Evolutionary conservation across 1,140 invertebrate genomes (phyloP).

Genomic region (Formica exsecta): DNA sequence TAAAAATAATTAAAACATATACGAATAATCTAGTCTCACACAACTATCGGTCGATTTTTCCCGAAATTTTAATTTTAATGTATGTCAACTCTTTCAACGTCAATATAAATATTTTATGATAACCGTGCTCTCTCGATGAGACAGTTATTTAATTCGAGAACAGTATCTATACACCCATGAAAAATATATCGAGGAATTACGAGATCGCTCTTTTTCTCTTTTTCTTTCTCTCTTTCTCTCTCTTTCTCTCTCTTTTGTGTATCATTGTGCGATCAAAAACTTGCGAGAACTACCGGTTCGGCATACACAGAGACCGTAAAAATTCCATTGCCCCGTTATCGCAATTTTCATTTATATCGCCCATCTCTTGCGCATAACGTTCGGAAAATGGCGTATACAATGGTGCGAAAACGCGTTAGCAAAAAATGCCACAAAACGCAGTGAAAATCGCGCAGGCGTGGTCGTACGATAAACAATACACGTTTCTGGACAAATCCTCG

Average conservation of each 20-base stretch:
- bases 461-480: slow-evolving; percentile 64
- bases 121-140: neutral
- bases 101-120: neutral
- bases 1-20: too few relatives aligned
- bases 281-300: neutral
- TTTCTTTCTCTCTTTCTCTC: neutral
- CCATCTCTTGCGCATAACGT: slow-evolving; percentile 7
- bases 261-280: slow-evolving; percentile 23
- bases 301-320: neutral
- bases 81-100: neutral
- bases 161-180: neutral
- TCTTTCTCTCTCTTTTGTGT: neutral
- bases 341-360: slow-evolving; percentile 37
- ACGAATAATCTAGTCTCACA: too few relatives aligned
- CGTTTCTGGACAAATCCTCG: slow-evolving; percentile 35
- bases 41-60: too few relatives aligned
- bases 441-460: slow-evolving; percentile 58
- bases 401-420: slow-evolving; percentile 6
- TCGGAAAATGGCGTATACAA: neutral
- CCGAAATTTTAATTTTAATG: too few relatives aligned
- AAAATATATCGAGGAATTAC: slow-evolving; percentile 19
- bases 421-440: slow-evolving; percentile 55
- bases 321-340: slow-evolving; percentile 49
- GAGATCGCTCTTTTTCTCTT: slow-evolving; percentile 1
- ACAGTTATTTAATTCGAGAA: slow-evolving; percentile 30